Conservation (phyloP, 2,888 invertebrate genomes). For the Thymelicus lineola region DNA sequence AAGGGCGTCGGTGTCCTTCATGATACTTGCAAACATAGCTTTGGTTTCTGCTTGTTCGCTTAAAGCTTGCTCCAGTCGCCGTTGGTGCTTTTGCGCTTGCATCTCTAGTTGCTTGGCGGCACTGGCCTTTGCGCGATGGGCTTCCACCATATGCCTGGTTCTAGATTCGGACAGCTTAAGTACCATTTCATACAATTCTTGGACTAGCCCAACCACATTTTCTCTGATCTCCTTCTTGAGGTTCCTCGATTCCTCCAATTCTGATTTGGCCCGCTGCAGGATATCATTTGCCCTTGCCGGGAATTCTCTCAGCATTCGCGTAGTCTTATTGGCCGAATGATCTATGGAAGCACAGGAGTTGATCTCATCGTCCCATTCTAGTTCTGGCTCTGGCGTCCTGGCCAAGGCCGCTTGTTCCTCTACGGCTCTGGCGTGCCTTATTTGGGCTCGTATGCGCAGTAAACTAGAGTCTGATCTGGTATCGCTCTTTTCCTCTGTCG, state of each 20-base stretch:
- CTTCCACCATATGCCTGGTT: not conserved
- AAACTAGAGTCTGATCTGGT: not conserved
- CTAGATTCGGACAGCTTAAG: not conserved
- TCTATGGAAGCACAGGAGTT: constrained; percentile 1
- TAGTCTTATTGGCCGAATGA: too few species aligned
- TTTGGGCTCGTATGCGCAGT: not conserved
- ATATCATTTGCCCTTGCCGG: not conserved
- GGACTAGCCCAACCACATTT: not conserved
- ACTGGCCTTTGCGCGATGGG: not conserved
- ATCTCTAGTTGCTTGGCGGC: not conserved
- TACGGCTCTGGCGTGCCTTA: not conserved
- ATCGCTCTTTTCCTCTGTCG: not conserved
- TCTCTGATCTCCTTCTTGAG: not conserved
- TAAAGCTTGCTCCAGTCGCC: not conserved
- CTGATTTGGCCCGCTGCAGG: not conserved
- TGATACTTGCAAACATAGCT: not conserved
- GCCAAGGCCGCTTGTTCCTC: not conserved
- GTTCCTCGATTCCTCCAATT: not conserved
- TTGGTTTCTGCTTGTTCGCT: not conserved
- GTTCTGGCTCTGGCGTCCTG: not conserved
- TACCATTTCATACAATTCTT: constrained; percentile 1
- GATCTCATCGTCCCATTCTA: not conserved
- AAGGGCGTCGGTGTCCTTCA: too few species aligned
- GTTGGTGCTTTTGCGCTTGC: not conserved
- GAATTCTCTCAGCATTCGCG: not conserved